These are phyloP conservation scores for Charanyca ferruginea DNA, from an alignment of 2,888 invertebrate species.

Conservation along the genomic window DNA sequence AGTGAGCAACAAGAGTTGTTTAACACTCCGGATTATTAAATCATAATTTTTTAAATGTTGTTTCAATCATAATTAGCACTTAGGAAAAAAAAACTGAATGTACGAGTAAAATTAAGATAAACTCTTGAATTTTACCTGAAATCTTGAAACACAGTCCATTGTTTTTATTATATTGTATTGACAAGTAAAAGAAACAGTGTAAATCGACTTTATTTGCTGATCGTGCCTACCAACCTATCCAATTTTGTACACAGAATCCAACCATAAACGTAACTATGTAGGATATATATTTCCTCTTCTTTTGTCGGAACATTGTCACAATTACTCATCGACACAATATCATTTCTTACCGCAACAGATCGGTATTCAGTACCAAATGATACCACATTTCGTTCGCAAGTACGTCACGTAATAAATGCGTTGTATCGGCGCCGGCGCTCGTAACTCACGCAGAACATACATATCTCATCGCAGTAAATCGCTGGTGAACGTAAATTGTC, in stretches of 20 bases:
- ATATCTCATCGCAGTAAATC: constrained; percentile 83
- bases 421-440: constrained; percentile 55
- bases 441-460: constrained; percentile 73
- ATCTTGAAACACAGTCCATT: no score
- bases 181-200: no score
- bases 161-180: no score
- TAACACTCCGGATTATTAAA: no score
- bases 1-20: no score
- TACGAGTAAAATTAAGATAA: no score
- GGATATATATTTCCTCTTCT: not conserved
- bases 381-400: constrained; percentile 53
- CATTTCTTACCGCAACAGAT: constrained; percentile 46
- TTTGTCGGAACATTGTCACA: constrained; percentile 26
- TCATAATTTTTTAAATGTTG: no score
- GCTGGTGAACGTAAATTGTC: constrained; percentile 79
- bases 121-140: no score
- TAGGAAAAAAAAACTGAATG: no score
- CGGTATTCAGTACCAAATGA: constrained; percentile 48
- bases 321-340: constrained; percentile 49
- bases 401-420: constrained; percentile 62
- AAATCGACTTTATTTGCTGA: no score
- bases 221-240: not conserved
- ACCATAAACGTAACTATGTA: not conserved
- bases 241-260: not conserved
- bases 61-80: no score